Base-by-base conservation (phyloP, 2,113 vertebrate species). In the Microtus richardsoni region DNA sequence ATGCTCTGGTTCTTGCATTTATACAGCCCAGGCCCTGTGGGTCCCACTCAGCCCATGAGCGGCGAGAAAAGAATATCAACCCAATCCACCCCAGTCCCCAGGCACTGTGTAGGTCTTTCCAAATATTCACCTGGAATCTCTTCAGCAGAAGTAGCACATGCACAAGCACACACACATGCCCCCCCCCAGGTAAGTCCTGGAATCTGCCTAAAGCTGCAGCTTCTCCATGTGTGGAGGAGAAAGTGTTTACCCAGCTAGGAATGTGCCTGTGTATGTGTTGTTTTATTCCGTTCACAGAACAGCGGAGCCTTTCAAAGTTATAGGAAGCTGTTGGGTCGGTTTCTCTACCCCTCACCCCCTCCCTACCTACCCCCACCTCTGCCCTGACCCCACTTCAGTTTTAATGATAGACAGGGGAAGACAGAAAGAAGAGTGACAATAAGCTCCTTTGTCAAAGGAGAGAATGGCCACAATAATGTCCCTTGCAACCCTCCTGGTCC, bases 391-490 rank as follows among this genome's bases (percentile, higher is more conserved):
- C 80, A 64, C 73, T 60, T 86, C 73, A 60, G 13, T 52, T 86
- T 96, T 73, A 86, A 79, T 75, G 94, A 93, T 1, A 83, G 95
- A 49, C 83, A 24, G 4, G 9, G 73, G 49, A 52, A 78, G 88
- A 92, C 54, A 73, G 91, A 86, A 89, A 47, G 30, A n/a, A 80
- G 58, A 7, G 52, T 3, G 28, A 86, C 86, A 52, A 49, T 44
- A 71, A 33, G 60, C 52, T 22, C 39, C 49, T 83, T 85, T 93
- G 85, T 93, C 77, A 39, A 60, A 75, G 77, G 41, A 86, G 58
- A 96, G 86, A 97, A 94, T 39, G 49, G 64, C 17, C 73, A 90
- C 86, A 30, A 30, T 47, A 41, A 77, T 2, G 41, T 60, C 86
- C 80, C 92, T 95, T 58, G 70, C 52, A 58, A 90, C 26, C 52